A percentile compares a stretch with the other conserved stretches of the same genome.
Evolutionary conservation across 2,888 invertebrate species (phyloP).

Genomic region (Dromius quadrimaculatus): DNA sequence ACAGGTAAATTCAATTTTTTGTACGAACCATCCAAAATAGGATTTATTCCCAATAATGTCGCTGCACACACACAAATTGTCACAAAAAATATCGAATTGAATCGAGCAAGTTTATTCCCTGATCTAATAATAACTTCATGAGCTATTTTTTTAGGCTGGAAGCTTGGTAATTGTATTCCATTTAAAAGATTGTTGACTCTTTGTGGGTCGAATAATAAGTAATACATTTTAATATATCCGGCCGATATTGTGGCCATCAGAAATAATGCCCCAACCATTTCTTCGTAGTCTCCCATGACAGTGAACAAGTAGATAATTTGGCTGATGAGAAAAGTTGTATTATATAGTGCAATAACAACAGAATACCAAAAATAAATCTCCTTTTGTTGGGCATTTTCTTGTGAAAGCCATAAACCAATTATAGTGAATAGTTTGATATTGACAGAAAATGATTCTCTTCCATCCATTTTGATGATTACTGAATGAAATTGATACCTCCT

Average conservation of each 20-base stretch:
- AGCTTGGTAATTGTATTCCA: constrained; percentile 5
- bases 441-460: constrained; percentile 35
- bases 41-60: constrained; percentile 56
- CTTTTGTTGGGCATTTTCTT: background rate
- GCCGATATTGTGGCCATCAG: constrained; percentile 17
- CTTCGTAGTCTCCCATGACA: constrained; percentile 53
- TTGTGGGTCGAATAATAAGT: constrained; percentile 14
- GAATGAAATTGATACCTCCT: background rate
- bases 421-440: constrained; percentile 16
- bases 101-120: background rate
- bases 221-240: constrained; percentile 39
- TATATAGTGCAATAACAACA: constrained; percentile 53
- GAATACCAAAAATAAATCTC: constrained; percentile 26
- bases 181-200: constrained; percentile 15
- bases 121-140: constrained; percentile 13
- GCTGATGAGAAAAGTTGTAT: constrained; percentile 15
- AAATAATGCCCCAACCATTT: constrained; percentile 42
- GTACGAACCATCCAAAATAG: constrained; percentile 53
- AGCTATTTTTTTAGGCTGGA: constrained; percentile 15
- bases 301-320: constrained; percentile 51
- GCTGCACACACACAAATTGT: background rate
- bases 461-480: background rate
- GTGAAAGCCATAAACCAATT: constrained; percentile 38
- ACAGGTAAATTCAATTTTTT: constrained; percentile 50
- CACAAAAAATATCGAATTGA: background rate